Conservation (phyloP, 1,140 invertebrate genomes). For the Delia radicum region DNA sequence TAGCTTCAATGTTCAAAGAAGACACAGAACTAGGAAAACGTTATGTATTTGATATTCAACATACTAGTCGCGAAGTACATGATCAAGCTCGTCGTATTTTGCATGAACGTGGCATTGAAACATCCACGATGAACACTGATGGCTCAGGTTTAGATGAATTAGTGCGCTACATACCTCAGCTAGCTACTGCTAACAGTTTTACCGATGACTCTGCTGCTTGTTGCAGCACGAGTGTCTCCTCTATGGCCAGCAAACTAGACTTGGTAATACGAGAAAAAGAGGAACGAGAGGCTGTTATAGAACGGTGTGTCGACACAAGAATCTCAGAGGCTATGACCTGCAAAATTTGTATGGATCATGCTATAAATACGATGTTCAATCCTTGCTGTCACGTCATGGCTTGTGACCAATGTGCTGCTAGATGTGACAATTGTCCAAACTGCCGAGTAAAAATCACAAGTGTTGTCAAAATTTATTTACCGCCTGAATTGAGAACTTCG, state of each 20-base stretch:
- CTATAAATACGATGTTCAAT: slow-evolving; percentile 78
- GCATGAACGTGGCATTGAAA: slow-evolving; percentile 60
- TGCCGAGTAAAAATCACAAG: slow-evolving; percentile 71
- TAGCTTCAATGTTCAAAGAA: slow-evolving; percentile 88
- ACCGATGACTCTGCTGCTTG: slow-evolving; percentile 8
- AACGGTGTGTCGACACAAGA: slow-evolving; percentile 54
- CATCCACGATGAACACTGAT: slow-evolving; percentile 4
- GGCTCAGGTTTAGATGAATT: not conserved
- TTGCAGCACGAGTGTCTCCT: slow-evolving; percentile 32
- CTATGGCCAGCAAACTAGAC: slow-evolving; percentile 51
- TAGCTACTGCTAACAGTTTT: not conserved
- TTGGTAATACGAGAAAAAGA: slow-evolving; percentile 52
- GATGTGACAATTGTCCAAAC: slow-evolving; percentile 74
- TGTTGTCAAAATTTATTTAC: slow-evolving; percentile 64
- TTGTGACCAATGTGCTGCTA: slow-evolving; percentile 70
- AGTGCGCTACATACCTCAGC: not conserved
- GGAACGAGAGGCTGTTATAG: slow-evolving; percentile 53
- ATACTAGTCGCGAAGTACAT: slow-evolving; percentile 84
- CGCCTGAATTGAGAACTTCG: slow-evolving; percentile 60
- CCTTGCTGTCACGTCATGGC: slow-evolving; percentile 81
- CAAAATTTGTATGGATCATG: slow-evolving; percentile 79
- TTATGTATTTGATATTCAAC: slow-evolving; percentile 85
- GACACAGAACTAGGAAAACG: slow-evolving; percentile 82
- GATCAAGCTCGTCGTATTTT: slow-evolving; percentile 78
- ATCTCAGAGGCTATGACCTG: slow-evolving; percentile 74